Percentiles rank a stretch among this genome's conserved stretches.
Evolutionary conservation across 2,888 invertebrate species (phyloP).

Genomic region (Conops quadrifasciatus): DNA sequence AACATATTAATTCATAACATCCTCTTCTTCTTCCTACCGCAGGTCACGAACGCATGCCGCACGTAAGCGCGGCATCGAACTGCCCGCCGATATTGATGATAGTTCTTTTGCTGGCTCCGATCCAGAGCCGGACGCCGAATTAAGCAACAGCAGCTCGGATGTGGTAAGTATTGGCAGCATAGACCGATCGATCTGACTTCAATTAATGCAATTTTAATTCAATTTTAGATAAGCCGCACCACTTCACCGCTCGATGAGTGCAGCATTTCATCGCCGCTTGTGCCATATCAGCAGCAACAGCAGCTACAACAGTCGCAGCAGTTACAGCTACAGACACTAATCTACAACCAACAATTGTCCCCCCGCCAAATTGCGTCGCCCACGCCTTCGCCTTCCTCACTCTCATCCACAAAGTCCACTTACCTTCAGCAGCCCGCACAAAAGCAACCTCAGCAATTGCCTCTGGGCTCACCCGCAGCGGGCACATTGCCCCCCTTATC

Average conservation of each 20-base stretch:
- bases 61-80: constrained; percentile 71
- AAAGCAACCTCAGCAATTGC: constrained; percentile 50
- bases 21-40: neutral
- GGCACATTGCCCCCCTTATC: constrained; percentile 57
- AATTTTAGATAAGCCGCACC: constrained; percentile 58
- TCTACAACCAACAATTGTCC: constrained; percentile 26
- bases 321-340: constrained; percentile 20
- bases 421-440: constrained; percentile 50
- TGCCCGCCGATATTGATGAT: constrained; percentile 70
- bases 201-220: neutral
- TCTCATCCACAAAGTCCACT: constrained; percentile 53
- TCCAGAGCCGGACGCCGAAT: constrained; percentile 69
- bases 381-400: constrained; percentile 52
- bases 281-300: constrained; percentile 22
- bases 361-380: constrained; percentile 44
- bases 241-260: constrained; percentile 62
- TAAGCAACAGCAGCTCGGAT: constrained; percentile 65
- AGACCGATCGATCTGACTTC: too few species aligned
- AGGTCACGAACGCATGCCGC: constrained; percentile 78
- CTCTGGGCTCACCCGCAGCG: constrained; percentile 58
- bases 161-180: constrained; percentile 51
- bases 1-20: neutral
- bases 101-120: constrained; percentile 70
- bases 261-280: constrained; percentile 31
- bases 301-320: constrained; percentile 31